Percentiles rank a stretch among this genome's conserved stretches.
Conservation (phyloP, 2,888 invertebrate species). For the Aspidapion aeneum region DNA sequence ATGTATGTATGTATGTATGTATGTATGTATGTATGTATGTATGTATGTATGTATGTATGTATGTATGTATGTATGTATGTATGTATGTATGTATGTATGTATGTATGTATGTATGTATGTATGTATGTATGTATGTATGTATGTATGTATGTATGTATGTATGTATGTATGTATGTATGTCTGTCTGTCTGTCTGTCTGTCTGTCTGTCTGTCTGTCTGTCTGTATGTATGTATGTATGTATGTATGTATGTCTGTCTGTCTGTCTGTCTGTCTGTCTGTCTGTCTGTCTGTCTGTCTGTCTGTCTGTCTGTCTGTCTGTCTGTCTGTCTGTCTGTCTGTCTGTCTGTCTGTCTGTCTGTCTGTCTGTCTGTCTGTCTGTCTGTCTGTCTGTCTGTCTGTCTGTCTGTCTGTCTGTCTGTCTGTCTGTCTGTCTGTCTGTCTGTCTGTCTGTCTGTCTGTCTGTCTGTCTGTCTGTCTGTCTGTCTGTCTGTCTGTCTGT, state of each 20-base stretch:
- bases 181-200: too few species aligned
- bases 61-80: too few species aligned
- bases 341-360: conserved; percentile 4
- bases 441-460: conserved; percentile 3
- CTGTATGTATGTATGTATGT: too few species aligned
- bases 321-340: conserved; percentile 5
- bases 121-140: conserved; percentile 1
- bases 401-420: conserved; percentile 5
- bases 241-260: too few species aligned
- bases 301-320: conserved; percentile 5
- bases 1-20: too few species aligned
- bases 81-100: too few species aligned
- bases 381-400: background rate
- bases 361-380: conserved; percentile 5
- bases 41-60: too few species aligned
- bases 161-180: too few species aligned
- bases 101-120: conserved; percentile 1
- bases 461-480: conserved; percentile 3
- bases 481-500: too few species aligned
- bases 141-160: conserved; percentile 1
- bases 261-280: too few species aligned
- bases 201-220: too few species aligned
- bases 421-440: conserved; percentile 5
- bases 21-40: too few species aligned
- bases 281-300: conserved; percentile 4